Percentiles rank a stretch among this genome's conserved stretches.
These are phyloP conservation scores for Bombus turneri DNA, from an alignment of 1,140 invertebrate genomes.

Conservation along the genomic window DNA sequence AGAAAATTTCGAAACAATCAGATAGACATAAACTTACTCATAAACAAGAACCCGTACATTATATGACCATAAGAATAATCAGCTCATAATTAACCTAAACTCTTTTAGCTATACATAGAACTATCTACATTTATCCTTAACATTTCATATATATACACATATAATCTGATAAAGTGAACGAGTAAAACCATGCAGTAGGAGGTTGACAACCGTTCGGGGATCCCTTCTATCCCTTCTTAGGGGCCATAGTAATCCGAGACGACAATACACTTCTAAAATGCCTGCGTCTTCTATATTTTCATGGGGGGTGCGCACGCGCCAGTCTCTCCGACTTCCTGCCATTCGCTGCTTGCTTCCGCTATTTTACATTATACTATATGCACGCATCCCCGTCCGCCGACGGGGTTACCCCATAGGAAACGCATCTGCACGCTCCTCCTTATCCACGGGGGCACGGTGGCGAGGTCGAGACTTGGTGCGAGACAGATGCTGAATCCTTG, in stretches of 20 bases:
- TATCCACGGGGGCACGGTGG: slow-evolving; percentile 15
- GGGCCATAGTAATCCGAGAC: slow-evolving; percentile 74
- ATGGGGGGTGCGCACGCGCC: slow-evolving; percentile 77
- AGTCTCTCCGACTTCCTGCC: slow-evolving; percentile 82
- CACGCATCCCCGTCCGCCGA: slow-evolving; percentile 59
- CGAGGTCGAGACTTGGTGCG: slow-evolving; percentile 35
- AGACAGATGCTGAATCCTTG: slow-evolving; percentile 61
- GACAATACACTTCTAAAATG: slow-evolving; percentile 76
- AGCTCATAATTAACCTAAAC: too few species aligned
- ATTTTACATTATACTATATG: slow-evolving; percentile 76
- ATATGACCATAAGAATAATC: too few species aligned
- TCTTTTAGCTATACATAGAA: too few species aligned
- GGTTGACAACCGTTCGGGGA: slow-evolving; percentile 58
- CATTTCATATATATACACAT: too few species aligned
- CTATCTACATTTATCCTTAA: too few species aligned
- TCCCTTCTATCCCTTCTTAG: slow-evolving; percentile 37
- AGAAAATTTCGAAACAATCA: too few species aligned
- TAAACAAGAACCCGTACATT: too few species aligned
- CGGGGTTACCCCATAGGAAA: slow-evolving; percentile 64
- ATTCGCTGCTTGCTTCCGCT: slow-evolving; percentile 80
- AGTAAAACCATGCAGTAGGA: background rate
- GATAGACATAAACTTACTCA: too few species aligned
- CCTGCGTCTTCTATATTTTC: slow-evolving; percentile 72
- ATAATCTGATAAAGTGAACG: background rate
- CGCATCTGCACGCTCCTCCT: slow-evolving; percentile 73